Base-by-base conservation (phyloP, 1,140 invertebrate genomes). In the Heliconius melpomene region DNA sequence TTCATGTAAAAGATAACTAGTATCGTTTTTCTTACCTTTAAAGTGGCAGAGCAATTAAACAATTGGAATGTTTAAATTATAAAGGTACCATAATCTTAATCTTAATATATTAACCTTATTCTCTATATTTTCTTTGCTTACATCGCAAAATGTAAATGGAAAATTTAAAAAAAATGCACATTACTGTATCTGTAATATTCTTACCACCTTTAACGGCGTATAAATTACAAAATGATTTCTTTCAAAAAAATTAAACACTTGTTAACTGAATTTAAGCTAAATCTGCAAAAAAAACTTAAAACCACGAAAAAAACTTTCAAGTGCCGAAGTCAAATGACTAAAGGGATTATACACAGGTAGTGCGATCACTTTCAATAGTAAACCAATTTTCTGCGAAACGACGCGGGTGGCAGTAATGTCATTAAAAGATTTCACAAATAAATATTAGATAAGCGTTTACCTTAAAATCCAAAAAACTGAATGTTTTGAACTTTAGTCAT, bases 341-440 rank as follows among this genome's bases (percentile, higher is more conserved):
- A 84, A 79, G 80, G 85, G 84, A 85, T 85, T 85, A 85, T 66
- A 66, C 78, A 73, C 79, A 83, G 84, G 82, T 83, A 85, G 80
- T 79, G 77, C 74, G 75, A 81, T 85, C 75, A 79, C 78, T 82
- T 85, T 73, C 80, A 40, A 66, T n/a, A 18, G 57, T 74, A 70
- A 83, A 71, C 57, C 74, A 80, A 79, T 82, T 76, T 85, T 83
- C 84, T 70, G 38, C 74, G 82, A 83, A 85, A 46, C 84, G 72
- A 72, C 76, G 81, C 79, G 84, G 84, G 84, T 85, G 84, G 84
- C 54, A 36, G 23, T 76, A 80, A 77, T 82, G 78, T 72, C 82
- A 83, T 83, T 80, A 85, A 79, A 71, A 79, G 38, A 82, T 80
- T 80, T 75, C 46, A 83, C 76, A 81, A 80, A 79, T 75, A 60